Percentiles rank a stretch among this genome's conserved stretches.
Conservation (phyloP, 2,888 invertebrate genomes). For the Desoria tigrina region DNA sequence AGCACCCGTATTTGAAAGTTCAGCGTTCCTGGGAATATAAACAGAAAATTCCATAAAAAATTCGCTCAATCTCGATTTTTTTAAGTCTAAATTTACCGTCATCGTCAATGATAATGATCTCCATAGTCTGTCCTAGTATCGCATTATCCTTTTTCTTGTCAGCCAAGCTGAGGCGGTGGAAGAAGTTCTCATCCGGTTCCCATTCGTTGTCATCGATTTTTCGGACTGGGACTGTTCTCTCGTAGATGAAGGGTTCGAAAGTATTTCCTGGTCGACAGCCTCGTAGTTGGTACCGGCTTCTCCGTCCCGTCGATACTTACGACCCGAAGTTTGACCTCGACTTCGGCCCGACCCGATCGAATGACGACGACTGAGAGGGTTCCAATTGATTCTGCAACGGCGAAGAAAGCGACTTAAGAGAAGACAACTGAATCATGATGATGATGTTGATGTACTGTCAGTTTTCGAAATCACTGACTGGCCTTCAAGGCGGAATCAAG, state of each 20-base stretch:
- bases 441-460: too few species aligned
- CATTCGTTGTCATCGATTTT: conserved; percentile 63
- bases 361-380: conserved; percentile 56
- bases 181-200: conserved; percentile 65
- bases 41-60: too few species aligned
- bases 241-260: conserved; percentile 25
- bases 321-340: conserved; percentile 58
- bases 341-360: conserved; percentile 59
- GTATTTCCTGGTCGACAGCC: too few species aligned
- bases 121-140: conserved; percentile 61
- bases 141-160: conserved; percentile 42
- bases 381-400: conserved; percentile 62
- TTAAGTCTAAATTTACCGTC: too few species aligned
- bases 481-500: too few species aligned
- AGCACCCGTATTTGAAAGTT: too few species aligned
- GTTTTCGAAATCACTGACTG: too few species aligned
- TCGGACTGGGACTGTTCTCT: conserved; percentile 21
- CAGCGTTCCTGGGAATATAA: too few species aligned
- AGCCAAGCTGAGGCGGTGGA: conserved; percentile 59
- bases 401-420: conserved; percentile 61
- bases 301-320: conserved; percentile 64
- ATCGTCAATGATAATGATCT: conserved; percentile 64
- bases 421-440: too few species aligned
- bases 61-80: too few species aligned
- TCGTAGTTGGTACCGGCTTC: too few species aligned